Conservation (phyloP, 2,797 vertebrate genomes). For the Pipistrellus kuhlii region DNA sequence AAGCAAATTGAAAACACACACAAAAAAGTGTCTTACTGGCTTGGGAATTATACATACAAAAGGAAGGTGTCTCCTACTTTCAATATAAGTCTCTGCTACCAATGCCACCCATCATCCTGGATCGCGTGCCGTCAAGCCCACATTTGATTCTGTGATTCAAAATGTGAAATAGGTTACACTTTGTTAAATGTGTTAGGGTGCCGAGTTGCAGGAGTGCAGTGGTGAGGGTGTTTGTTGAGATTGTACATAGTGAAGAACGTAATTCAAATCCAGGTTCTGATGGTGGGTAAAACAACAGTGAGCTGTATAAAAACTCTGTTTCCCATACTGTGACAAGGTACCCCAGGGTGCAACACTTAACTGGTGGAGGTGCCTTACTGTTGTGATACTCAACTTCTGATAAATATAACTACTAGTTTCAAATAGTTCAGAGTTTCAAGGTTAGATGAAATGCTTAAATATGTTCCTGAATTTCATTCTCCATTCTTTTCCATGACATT, state of each 20-base stretch:
- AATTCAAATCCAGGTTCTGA: neutral
- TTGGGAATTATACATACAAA: constrained; percentile 65
- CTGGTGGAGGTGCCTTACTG: neutral
- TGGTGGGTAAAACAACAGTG: neutral
- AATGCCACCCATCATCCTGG: neutral
- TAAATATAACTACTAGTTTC: neutral
- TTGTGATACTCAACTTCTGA: neutral
- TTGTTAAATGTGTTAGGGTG: neutral
- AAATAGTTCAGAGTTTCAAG: neutral
- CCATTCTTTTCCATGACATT: neutral
- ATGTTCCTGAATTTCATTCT: too few species aligned
- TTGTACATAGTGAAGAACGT: neutral
- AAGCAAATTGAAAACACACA: constrained; percentile 81
- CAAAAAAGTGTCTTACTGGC: constrained; percentile 76
- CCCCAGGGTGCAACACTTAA: accelerated
- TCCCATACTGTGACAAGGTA: neutral
- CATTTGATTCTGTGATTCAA: neutral
- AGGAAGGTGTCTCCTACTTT: constrained; percentile 27
- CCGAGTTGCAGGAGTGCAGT: neutral
- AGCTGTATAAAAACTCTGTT: neutral
- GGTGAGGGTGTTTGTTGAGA: neutral
- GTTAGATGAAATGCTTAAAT: neutral
- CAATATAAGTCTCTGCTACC: constrained; percentile 52
- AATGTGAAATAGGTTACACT: neutral
- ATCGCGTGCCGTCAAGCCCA: neutral